phyloP scores from a whole-genome alignment of 2,113 vertebrate genomes.

The Urocynchramus pylzowi region DNA sequence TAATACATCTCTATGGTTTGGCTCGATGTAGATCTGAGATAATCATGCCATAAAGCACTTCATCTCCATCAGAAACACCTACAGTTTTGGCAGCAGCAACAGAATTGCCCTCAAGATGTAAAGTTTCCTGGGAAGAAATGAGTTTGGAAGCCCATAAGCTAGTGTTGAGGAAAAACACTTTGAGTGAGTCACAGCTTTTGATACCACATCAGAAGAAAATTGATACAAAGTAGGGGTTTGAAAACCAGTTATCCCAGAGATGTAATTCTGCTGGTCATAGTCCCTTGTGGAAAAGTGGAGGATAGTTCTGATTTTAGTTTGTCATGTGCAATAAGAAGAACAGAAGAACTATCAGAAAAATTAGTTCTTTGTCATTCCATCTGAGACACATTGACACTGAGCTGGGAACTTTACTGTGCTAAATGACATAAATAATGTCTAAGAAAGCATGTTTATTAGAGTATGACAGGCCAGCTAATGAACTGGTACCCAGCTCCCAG shows the following conservation, averaged over 20 bases:
- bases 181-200: neutral
- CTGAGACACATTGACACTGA: neutral
- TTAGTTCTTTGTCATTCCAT: neutral
- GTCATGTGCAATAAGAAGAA: neutral
- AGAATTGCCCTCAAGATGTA: neutral
- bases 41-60: neutral
- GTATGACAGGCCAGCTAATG: neutral
- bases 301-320: neutral
- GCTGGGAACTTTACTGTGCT: neutral
- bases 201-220: neutral
- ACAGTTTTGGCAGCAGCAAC: neutral
- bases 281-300: neutral
- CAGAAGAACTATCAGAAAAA: neutral
- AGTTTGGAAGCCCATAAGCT: neutral
- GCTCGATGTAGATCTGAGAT: neutral
- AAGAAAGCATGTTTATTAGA: neutral
- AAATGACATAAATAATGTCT: neutral
- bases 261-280: neutral
- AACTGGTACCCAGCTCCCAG: neutral
- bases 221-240: neutral
- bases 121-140: neutral
- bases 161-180: neutral
- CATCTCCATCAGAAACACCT: neutral
- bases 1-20: neutral
- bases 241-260: neutral